Evolutionary conservation across 2,113 vertebrate genomes (phyloP), one percentile per base, ranked within the genome.

Genomic region (Syngnathus floridae): DNA sequence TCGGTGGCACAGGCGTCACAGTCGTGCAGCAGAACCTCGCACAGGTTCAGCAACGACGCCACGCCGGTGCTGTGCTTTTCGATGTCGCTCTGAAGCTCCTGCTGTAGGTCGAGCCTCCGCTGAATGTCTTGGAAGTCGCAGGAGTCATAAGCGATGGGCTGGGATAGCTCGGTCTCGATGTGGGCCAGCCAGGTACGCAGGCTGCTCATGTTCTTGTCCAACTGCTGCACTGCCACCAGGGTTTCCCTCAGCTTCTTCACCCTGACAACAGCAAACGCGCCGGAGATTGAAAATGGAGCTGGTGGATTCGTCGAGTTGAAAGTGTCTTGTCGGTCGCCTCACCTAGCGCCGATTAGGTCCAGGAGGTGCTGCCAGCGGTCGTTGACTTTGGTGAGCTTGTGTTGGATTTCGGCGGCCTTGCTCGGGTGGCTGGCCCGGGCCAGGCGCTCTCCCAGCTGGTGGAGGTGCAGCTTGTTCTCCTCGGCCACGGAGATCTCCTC

Each of bases 31-130:
- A 99, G 91, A 2, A 98, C 95, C 77, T 98, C 96, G n/a, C 96
- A 98, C 48, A 99, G 87, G 74, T 96, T 98, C 73, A 99, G 91
- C 43, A 99, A 95, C 0, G 96, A 99, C 3, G 95, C 96, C 62
- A 99, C 95, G 0, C 95, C 97, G 0, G 94, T 95, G 72, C 95
- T 99, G 86, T 98, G 96, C 67, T 97, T 98, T 88, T 99, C 97
- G 22, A 99, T 97, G 82, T 99, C 97, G 52, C 92, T 91, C 90
- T 99, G 96, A 13, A 98, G 93, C 64, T 97, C 95, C 95, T 99
- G 96, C 86, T 99, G 97, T 43, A 97, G 91, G 57, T 92, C 93
- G 4, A 99, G 92, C 60, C 96, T 98, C 78, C 87, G 95, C 87
- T 98, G 95, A 77, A 99, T 99, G 81, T 99, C 96, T 78, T 93